Base-by-base conservation (phyloP, 2,797 vertebrate species). In the Dendrocincla tyrannina region DNA sequence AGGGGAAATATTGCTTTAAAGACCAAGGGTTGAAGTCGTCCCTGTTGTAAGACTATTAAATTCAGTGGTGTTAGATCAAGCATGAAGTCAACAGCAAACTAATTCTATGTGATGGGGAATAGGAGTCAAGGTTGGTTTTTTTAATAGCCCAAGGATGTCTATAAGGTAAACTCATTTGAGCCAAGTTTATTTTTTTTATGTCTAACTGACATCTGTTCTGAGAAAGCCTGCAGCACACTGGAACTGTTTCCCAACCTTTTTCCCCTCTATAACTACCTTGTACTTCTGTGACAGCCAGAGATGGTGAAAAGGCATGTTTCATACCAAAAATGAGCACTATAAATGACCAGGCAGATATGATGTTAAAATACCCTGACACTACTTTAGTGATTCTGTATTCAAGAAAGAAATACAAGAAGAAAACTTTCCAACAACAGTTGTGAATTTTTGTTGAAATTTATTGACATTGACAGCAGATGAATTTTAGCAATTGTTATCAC, bases 201-300 rank as follows among this genome's bases (percentile, higher is more conserved):
- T 81, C 33, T 89, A 86, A 84, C 56, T 93, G 87, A 86, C 92
- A 96, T 96, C 89, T 96, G 75, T 97, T 97, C 84, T 92, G 56
- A 79, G 70, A 63, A 95, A 94, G 84, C 91, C 69, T 96, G 93
- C 75, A 95, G 70, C 94, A 92, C 58, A 27, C 17, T 93, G 55
- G 82, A 89, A 91, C 5, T 1, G 2, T 75, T 89, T 92, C 63
- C 42, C 30, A 73, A 41, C 14, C 23, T 58, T 83, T 94, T 73
- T 28, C 47, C 46, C 22, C 56, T 46, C 19, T 60, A 80, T 66
- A 92, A 84, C 52, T 49, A n/a, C 67, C 44, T 20, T 49, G 46
- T 83, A 37, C n/a, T 72, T 93, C 53, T 87, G n/a, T 7, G 13
- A 62, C 24, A 81, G 55, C 4, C 55, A 87, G 39, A 76, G 63